A percentile compares a stretch with the other conserved stretches of the same genome.
These are phyloP conservation scores for Onthophagus taurus DNA, from an alignment of 1,140 invertebrate genomes.

Conservation along the genomic window DNA sequence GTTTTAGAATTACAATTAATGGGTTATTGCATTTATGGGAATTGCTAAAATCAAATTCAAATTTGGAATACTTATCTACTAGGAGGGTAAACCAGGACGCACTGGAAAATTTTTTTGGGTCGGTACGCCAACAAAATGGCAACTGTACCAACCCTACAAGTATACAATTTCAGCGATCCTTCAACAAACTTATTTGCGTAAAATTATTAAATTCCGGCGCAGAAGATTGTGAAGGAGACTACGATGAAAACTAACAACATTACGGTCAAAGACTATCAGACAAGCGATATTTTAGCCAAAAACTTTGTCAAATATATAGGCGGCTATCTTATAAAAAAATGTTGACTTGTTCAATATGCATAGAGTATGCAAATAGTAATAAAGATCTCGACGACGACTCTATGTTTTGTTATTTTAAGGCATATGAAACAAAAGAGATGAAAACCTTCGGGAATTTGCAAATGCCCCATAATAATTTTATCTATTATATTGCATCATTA, in stretches of 20 bases:
- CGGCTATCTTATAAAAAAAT: background rate
- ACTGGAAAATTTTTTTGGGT: slow-evolving; percentile 19
- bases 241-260: background rate
- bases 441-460: background rate
- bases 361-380: background rate
- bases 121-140: slow-evolving; percentile 8
- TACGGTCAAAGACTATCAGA: background rate
- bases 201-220: slow-evolving; percentile 3
- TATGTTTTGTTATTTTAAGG: background rate
- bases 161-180: slow-evolving; percentile 13
- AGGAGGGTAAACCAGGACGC: slow-evolving; percentile 17
- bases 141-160: slow-evolving; percentile 16
- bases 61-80: slow-evolving; percentile 8
- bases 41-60: slow-evolving; percentile 1
- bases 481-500: background rate
- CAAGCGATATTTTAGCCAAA: background rate
- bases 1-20: slow-evolving; percentile 10
- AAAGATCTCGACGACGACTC: too few species aligned
- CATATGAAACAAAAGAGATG: background rate
- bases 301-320: background rate
- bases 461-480: background rate
- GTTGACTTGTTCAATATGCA: background rate
- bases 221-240: slow-evolving; percentile 11
- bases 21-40: slow-evolving; percentile 10
- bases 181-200: slow-evolving; percentile 13